Base-by-base conservation (phyloP, 2,113 vertebrate genomes). In the Aphyosemion australe region DNA sequence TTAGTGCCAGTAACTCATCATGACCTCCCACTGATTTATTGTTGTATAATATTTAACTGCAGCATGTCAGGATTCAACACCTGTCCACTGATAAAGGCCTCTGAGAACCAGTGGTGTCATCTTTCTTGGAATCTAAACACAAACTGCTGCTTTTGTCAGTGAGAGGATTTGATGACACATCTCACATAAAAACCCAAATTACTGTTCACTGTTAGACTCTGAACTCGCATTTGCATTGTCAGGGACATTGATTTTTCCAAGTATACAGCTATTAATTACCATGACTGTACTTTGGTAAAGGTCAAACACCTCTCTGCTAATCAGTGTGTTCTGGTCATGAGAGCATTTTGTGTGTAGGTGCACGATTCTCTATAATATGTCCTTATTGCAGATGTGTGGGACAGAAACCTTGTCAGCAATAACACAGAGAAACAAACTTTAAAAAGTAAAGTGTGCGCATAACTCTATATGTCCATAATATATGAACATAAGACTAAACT, bases 261-360 rank as follows among this genome's bases (percentile, higher is more conserved):
- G 21, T 31, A 19, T 3, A n/a, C n/a, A 54, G 61, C 68, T 65
- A 61, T 52, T 76, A 60, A 60, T 71, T 74, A 46, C 54, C 61
- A 53, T 13, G 68, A 61, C 20, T 61, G 60, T 42, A 34, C 53
- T 58, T 74, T 19, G 59, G 37, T 54, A 76, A 84, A 83, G 79
- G 82, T 82, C 84, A 87, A 14, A 71, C 73, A 56, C 70, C 14
- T 21, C 16, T 50, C 59, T 71, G 70, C 65, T 68, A 82, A 80
- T 57, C 37, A 31, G 8, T 11, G 41, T 6, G 13, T 50, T n/a
- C 46, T 45, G 54, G 41, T 26, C 14, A 16, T 18, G 45, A 57
- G 31, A 34, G 31, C 42, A 52, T 9, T 37, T 21, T 64, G 58
- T 14, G 47, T 16, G 32, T 55, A 26, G 50, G 68, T 51, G 41